phyloP scores from a whole-genome alignment of 2,797 vertebrate genomes.

The Macrochelys suwanniensis region DNA sequence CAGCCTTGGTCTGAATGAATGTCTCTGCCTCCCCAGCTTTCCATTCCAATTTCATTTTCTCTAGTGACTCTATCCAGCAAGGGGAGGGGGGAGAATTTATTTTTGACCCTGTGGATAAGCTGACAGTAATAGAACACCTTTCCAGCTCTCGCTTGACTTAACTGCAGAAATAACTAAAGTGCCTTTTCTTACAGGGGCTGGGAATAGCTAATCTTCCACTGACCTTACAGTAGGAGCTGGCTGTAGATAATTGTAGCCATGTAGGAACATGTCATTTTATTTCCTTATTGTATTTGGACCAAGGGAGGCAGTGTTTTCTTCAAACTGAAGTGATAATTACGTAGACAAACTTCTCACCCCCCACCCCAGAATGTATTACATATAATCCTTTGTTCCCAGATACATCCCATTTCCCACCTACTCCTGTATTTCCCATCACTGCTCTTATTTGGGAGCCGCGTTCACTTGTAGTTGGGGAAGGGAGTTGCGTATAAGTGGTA shows the following conservation, averaged over 20 bases:
- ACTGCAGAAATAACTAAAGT: constrained; percentile 50
- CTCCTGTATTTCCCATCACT: background rate
- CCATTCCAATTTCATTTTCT: constrained; percentile 24
- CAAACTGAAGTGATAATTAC: background rate
- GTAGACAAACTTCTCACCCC: background rate
- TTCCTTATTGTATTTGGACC: background rate
- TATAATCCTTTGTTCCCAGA: rapidly evolving
- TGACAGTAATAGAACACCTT: constrained; percentile 47
- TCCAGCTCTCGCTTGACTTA: background rate
- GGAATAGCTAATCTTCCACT: background rate
- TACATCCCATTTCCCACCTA: no score
- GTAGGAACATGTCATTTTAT: background rate
- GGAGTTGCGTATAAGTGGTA: background rate
- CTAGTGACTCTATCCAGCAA: background rate
- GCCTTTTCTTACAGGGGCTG: constrained; percentile 23
- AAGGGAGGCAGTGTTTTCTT: background rate
- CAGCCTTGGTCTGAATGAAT: background rate
- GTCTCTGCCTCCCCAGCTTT: background rate
- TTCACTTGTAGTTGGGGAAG: background rate
- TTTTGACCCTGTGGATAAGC: constrained; percentile 47
- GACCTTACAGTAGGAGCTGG: background rate
- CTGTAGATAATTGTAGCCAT: background rate
- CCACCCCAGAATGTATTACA: rapidly evolving
- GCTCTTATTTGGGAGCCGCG: background rate
- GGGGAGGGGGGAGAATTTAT: constrained; percentile 45